These are phyloP conservation scores for Bradypodion ventrale DNA, from an alignment of 2,797 vertebrate species.

Conservation along the genomic window DNA sequence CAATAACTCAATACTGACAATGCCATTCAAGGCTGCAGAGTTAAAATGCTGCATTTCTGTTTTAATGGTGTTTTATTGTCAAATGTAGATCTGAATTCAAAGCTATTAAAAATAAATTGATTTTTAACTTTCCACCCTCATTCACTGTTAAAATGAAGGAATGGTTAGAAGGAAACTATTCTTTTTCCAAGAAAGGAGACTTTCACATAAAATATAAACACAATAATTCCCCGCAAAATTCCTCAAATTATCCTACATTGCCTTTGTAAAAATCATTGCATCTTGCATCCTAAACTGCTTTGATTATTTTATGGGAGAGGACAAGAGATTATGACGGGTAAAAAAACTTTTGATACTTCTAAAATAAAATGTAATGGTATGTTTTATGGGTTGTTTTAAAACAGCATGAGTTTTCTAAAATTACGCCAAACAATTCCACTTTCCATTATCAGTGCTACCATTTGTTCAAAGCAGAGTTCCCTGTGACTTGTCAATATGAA, in stretches of 20 bases:
- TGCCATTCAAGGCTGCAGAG: not conserved
- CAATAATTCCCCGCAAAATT: slow-evolving; percentile 3
- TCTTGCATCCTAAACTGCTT: slow-evolving; percentile 7
- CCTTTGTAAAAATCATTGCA: slow-evolving; percentile 5
- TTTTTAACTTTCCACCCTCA: not conserved
- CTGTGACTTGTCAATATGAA: not conserved
- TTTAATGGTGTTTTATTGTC: slow-evolving; percentile 10
- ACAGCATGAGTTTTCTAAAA: slow-evolving; percentile 8
- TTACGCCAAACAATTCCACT: not conserved
- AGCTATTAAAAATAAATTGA: slow-evolving; percentile 12
- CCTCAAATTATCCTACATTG: slow-evolving; percentile 7
- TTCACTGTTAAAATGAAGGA: not conserved
- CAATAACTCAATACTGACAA: not conserved
- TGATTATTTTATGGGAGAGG: not conserved
- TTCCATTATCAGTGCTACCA: not conserved
- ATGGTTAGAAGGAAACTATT: not conserved
- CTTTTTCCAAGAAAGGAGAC: not conserved
- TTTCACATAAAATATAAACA: slow-evolving; percentile 7
- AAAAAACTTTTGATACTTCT: not conserved
- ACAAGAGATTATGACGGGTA: not conserved
- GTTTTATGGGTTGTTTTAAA: not conserved
- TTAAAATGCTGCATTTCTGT: not conserved
- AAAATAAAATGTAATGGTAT: slow-evolving; percentile 25
- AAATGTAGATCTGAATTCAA: slow-evolving; percentile 1
- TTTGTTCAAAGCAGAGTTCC: not conserved